Evolutionary conservation across 2,888 invertebrate genomes (phyloP).

Genomic region (Sinelater perroti): DNA sequence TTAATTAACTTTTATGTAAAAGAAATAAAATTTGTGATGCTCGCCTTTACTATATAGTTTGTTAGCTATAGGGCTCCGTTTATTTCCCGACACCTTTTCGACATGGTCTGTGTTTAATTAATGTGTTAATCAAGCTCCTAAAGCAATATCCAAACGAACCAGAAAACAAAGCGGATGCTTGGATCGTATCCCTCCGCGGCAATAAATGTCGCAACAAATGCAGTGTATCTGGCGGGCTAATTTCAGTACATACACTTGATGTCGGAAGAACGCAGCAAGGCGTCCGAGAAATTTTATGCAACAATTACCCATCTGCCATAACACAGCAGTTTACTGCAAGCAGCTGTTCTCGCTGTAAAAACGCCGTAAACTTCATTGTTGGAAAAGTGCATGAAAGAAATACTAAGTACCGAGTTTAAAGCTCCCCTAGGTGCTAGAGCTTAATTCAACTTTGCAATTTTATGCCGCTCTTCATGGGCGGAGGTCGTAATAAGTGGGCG

Average conservation of each 20-base stretch:
- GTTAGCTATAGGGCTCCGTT: no score
- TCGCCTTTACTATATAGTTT: no score
- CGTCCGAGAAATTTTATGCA: constrained; percentile 10
- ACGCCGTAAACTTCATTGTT: constrained; percentile 45
- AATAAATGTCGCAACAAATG: no score
- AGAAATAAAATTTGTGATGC: no score
- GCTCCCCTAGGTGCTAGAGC: not conserved
- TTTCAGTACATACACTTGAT: not conserved
- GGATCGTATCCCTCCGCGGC: no score
- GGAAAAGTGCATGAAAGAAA: constrained; percentile 20
- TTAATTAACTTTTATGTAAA: no score
- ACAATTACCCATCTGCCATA: constrained; percentile 11
- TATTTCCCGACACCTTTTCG: no score
- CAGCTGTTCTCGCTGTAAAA: constrained; percentile 46
- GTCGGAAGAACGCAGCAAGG: constrained; percentile 5
- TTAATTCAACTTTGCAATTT: constrained; percentile 15
- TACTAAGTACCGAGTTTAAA: constrained; percentile 14
- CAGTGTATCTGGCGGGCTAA: not conserved
- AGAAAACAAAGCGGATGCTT: not conserved
- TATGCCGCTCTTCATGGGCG: not conserved
- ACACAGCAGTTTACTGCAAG: constrained; percentile 37
- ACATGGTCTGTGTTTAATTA: no score
- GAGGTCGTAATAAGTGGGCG: not conserved
- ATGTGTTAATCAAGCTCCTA: no score
- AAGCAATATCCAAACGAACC: not conserved